Evolutionary conservation across 2,888 invertebrate genomes (phyloP).

Genomic region (Thecophora atra): DNA sequence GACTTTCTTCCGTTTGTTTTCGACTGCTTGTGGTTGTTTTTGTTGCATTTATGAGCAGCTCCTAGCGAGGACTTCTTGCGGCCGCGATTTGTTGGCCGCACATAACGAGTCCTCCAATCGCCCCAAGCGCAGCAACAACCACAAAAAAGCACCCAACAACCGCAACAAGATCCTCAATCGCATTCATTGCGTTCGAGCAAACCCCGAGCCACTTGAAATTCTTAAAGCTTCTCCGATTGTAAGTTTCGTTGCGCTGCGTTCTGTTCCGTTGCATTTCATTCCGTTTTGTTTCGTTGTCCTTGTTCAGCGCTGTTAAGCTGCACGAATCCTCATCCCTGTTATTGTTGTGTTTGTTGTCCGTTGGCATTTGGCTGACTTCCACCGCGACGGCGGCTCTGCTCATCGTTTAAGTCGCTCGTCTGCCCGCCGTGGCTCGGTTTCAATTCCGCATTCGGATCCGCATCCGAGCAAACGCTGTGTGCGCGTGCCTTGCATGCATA

Average conservation of each 20-base stretch:
- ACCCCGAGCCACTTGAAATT: constrained; percentile 23
- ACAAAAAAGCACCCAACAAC: not conserved
- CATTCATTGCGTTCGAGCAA: not conserved
- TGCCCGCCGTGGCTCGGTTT: constrained; percentile 17
- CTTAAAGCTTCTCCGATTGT: constrained; percentile 16
- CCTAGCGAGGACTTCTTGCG: constrained; percentile 9
- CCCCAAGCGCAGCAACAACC: not conserved
- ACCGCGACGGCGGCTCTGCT: not conserved
- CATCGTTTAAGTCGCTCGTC: constrained; percentile 22
- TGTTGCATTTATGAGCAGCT: not conserved
- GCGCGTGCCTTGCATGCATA: not conserved
- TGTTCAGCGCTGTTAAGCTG: not conserved
- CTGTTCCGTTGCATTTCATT: not conserved
- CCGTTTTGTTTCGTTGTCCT: not conserved
- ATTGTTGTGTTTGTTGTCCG: not conserved
- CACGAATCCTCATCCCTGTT: not conserved
- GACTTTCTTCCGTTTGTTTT: not conserved
- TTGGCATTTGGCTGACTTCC: constrained; percentile 3
- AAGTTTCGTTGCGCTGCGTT: not conserved
- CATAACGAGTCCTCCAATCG: not conserved
- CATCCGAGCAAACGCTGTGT: constrained; percentile 8
- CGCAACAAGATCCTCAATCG: constrained; percentile 11
- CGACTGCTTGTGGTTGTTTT: constrained; percentile 6
- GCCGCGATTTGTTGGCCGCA: constrained; percentile 11
- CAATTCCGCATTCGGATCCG: constrained; percentile 21